These are phyloP conservation scores for Spheniscus humboldti DNA, from an alignment of 2,797 vertebrate species.

Conservation along the genomic window DNA sequence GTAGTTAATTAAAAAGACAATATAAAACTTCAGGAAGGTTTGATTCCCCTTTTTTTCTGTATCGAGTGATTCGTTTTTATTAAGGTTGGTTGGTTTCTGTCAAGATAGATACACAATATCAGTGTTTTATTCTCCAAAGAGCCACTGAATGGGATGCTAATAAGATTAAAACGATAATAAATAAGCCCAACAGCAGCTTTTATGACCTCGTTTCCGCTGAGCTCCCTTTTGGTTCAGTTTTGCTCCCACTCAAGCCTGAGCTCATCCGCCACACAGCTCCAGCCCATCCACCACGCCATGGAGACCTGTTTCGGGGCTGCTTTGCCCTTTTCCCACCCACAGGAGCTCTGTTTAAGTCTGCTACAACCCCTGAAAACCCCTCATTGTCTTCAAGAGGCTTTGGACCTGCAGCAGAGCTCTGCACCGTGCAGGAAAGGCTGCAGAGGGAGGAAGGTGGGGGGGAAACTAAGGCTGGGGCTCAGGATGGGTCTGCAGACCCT, in stretches of 20 bases:
- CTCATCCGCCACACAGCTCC: not conserved
- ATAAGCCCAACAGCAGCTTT: not conserved
- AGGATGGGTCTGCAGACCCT: not conserved
- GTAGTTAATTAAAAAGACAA: not conserved
- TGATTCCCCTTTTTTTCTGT: not conserved
- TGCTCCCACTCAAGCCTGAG: not conserved
- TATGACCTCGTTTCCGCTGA: not conserved
- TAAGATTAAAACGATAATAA: conserved; percentile 30
- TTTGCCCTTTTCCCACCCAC: not conserved
- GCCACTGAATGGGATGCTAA: not conserved
- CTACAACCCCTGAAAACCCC: not conserved
- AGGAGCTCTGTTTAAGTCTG: not conserved
- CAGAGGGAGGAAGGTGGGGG: not conserved
- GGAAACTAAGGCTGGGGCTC: not conserved
- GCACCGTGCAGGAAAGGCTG: not conserved
- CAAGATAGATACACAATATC: not conserved
- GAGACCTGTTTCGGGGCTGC: not conserved
- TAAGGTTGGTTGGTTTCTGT: conserved; percentile 16
- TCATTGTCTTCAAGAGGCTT: not conserved
- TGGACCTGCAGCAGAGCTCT: not conserved
- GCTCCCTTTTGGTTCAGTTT: not conserved
- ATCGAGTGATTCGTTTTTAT: not conserved
- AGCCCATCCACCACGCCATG: accelerated
- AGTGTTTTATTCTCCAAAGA: conserved; percentile 39
- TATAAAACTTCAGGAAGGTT: not conserved